Evolutionary conservation across 2,113 vertebrate species (phyloP), one percentile per base, ranked within the genome.

Genomic region (Ceyx melanurus): DNA sequence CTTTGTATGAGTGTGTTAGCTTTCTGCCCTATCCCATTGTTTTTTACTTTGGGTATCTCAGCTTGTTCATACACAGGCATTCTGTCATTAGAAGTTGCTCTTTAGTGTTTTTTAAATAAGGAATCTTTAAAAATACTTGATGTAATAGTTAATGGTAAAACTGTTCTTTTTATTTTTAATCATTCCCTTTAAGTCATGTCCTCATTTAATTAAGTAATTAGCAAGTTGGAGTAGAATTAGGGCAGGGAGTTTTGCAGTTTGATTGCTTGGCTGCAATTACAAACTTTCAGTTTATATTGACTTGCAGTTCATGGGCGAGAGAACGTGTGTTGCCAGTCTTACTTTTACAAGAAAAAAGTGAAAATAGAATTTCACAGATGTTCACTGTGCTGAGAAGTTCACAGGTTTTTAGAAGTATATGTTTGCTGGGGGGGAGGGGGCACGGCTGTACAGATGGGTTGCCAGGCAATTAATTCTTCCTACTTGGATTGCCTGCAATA

Each of bases 391-490:
- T 51, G 71, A 84, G 92, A 82, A 79, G 81, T 89, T 93, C 81
- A 71, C 71, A 67, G 74, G 64, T 70, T 95, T 90, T 62, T 76
- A 88, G 75, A 73, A 85, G 89, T 87, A 9, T 57, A 22, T 90
- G 25, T 93, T 96, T 96, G 77, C 77, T 70, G 81, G 67, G 77
- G 83, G 91, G 85, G 51, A 81, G 57, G 71, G 84, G 54, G n/a
- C 65, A 93, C 0, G 95, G 93, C 84, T 92, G 70, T 96, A 67
- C 93, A 97, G 77, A 92, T 74, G 68, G 87, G 82, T 95, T 96
- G 94, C 91, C 94, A 94, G 72, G 94, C 79, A 95, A 53, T 87
- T 96, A 94, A 87, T 96, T 96, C 85, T 97, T 72, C 90, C 96
- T 74, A 53, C 88, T 93, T 96, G 85, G 91, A 58, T 95, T 89